Conservation (phyloP, 2,888 invertebrate species). For the Thereva unica region DNA sequence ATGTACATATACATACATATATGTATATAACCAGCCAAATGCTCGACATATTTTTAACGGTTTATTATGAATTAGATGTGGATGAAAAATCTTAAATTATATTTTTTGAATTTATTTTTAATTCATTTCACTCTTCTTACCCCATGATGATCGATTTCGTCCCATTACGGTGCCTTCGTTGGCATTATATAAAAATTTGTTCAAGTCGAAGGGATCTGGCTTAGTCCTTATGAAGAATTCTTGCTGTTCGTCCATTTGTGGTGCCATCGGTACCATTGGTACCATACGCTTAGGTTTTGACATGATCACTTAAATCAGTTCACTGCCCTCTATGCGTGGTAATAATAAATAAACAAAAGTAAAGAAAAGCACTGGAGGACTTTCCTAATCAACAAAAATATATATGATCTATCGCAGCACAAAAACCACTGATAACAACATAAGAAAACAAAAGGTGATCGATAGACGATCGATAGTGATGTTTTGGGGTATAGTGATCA, state of each 20-base stretch:
- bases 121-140: slow-evolving; percentile 61
- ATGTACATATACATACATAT: neutral
- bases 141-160: slow-evolving; percentile 67
- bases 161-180: slow-evolving; percentile 66
- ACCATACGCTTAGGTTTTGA: slow-evolving; percentile 50
- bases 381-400: too few relatives aligned
- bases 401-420: too few relatives aligned
- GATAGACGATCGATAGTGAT: too few relatives aligned
- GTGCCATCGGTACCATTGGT: slow-evolving; percentile 43
- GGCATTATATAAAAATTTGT: slow-evolving; percentile 61
- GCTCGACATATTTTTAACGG: neutral
- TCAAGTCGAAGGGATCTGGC: slow-evolving; percentile 51
- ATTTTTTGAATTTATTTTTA: too few relatives aligned
- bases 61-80: neutral
- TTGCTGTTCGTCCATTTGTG: slow-evolving; percentile 50
- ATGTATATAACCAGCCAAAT: slow-evolving; percentile 8
- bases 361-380: too few relatives aligned
- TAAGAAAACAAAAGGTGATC: too few relatives aligned
- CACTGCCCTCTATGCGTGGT: neutral
- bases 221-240: slow-evolving; percentile 47
- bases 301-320: slow-evolving; percentile 47
- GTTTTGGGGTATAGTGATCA: too few relatives aligned
- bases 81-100: too few relatives aligned
- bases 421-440: too few relatives aligned
- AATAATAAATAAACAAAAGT: too few relatives aligned